Base-by-base conservation (phyloP, 2,113 vertebrate species). In the Pycnonotus jocosus region DNA sequence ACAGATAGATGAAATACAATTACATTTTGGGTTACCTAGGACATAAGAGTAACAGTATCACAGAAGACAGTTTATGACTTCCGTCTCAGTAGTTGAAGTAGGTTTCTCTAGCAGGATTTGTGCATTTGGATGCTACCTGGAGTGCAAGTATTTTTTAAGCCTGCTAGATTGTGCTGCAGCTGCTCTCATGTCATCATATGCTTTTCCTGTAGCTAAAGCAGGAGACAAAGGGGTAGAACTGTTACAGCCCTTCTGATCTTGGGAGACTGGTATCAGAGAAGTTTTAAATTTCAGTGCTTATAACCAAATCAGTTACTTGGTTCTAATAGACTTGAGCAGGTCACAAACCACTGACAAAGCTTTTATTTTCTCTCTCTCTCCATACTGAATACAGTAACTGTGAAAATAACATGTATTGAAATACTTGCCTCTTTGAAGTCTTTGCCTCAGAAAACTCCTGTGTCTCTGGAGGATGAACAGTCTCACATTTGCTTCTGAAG, bases 121-220 rank as follows among this genome's bases (percentile, higher is more conserved):
- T 78, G 47, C 11, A 22, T 70, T 90, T 85, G 33, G 19, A 24
- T 84, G n/a, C 35, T 58, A 28, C 10, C 7, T 11, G 7, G 22
- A 50, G 5, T 24, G 25, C 38, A 54, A 11, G 12, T 81, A 19
- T 57, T n/a, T 85, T 45, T 50, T 65, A 57, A 78, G 25, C 4
- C 10, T 88, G 8, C 7, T 74, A 37, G 37, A 22, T 21, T 58
- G 7, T 20, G 60, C 35, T 79, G 28, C 18, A 20, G 6, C 11
- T 68, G 22, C 37, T 91, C 2, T 2, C 1, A 5, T 45, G 15
- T 40, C 19, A 6, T 21, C 8, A 3, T 15, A 6, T 0, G 4
- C 14, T 56, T 86, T 83, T 68, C 6, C 12, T 60, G 2, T 80
- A 47, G 48, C 6, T 83, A 17, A 16, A 18, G 19, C 5, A 37